These are phyloP conservation scores for Anagrus nilaparvatae DNA, from an alignment of 1,140 invertebrate species.

Conservation along the genomic window DNA sequence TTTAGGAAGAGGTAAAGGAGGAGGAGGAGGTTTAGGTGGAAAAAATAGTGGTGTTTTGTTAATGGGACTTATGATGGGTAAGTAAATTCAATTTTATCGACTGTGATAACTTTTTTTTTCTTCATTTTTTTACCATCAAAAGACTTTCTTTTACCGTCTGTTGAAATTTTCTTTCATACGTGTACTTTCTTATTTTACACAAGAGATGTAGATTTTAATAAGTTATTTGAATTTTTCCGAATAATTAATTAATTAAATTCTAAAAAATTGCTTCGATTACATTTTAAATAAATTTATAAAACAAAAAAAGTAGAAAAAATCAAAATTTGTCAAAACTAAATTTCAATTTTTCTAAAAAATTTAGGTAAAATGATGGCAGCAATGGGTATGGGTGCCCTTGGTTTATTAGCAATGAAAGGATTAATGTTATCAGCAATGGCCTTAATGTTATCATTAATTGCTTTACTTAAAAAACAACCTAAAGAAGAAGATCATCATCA, in stretches of 20 bases:
- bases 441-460: slow-evolving; percentile 58
- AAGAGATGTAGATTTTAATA: too few relatives aligned
- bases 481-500: slow-evolving; percentile 54
- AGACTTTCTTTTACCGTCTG: too few relatives aligned
- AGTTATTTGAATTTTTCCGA: too few relatives aligned
- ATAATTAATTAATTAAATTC: neutral
- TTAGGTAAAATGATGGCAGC: slow-evolving; percentile 54
- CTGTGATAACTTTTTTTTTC: too few relatives aligned
- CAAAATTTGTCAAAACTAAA: neutral
- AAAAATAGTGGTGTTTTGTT: slow-evolving; percentile 39
- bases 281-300: neutral
- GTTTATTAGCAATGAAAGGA: slow-evolving; percentile 62
- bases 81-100: too few relatives aligned
- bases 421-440: slow-evolving; percentile 55
- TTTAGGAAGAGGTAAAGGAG: slow-evolving; percentile 17
- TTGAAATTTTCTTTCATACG: too few relatives aligned
- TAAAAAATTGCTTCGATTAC: neutral
- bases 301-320: neutral
- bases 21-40: slow-evolving; percentile 18
- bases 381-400: slow-evolving; percentile 58
- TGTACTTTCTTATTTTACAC: too few relatives aligned
- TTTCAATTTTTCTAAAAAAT: too few relatives aligned
- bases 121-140: too few relatives aligned
- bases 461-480: slow-evolving; percentile 60
- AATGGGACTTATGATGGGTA: slow-evolving; percentile 63